Conservation (phyloP, 2,888 invertebrate species). For the Apodemia zela region DNA sequence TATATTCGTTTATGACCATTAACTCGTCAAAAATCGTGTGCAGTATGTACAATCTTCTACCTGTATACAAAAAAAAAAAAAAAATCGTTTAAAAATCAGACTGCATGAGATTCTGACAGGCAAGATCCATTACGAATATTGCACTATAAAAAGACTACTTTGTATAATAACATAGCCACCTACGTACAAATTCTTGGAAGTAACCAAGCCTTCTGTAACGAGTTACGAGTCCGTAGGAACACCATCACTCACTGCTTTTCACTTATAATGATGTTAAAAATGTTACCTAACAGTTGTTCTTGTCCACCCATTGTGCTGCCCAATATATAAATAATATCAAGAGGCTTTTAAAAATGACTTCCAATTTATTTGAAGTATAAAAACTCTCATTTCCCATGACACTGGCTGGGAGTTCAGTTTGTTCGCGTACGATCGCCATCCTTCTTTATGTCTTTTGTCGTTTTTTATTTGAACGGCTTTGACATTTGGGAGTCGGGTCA, state of each 20-base stretch:
- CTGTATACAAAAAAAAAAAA: slow-evolving; percentile 27
- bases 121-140: slow-evolving; percentile 31
- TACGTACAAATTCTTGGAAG: slow-evolving; percentile 42
- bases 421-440: slow-evolving; percentile 54
- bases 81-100: slow-evolving; percentile 17
- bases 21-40: no score
- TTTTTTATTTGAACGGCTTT: slow-evolving; percentile 71
- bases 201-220: slow-evolving; percentile 39
- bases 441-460: slow-evolving; percentile 60
- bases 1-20: no score
- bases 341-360: slow-evolving; percentile 70
- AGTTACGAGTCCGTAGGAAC: slow-evolving; percentile 32
- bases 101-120: slow-evolving; percentile 27
- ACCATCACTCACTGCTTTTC: slow-evolving; percentile 73
- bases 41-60: no score
- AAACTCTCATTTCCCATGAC: slow-evolving; percentile 72
- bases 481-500: slow-evolving; percentile 74
- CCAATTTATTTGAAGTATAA: slow-evolving; percentile 76
- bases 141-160: slow-evolving; percentile 31
- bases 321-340: slow-evolving; percentile 64
- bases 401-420: slow-evolving; percentile 61
- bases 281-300: slow-evolving; percentile 72
- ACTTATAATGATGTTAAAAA: slow-evolving; percentile 80
- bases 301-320: slow-evolving; percentile 77
- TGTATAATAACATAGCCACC: slow-evolving; percentile 33